Base-by-base conservation (phyloP, 1,140 invertebrate genomes). In the Ceratitis capitata region DNA sequence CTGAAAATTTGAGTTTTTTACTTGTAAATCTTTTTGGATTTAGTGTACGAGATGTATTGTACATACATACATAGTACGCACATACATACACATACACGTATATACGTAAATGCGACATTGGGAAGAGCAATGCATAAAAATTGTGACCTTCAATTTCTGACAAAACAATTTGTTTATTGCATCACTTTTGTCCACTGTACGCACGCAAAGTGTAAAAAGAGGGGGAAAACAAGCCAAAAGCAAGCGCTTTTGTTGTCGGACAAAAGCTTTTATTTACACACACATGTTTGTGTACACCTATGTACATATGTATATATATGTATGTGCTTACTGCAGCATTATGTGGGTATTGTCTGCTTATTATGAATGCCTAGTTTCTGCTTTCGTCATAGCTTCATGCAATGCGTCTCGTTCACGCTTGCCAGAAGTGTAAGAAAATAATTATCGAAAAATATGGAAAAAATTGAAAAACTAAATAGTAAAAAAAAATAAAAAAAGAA, bases 281-380 rank as follows among this genome's bases (percentile, higher is more conserved):
- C n/a, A n/a, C n/a, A n/a, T n/a, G 14, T 7, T 23, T 56, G 51
- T 23, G 23, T 9, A n/a, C 19, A 56, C n/a, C 23, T n/a, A n/a
- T 56, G 51, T 56, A 23, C n/a, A n/a, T n/a, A n/a, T n/a, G n/a
- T n/a, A n/a, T n/a, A n/a, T n/a, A n/a, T n/a, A n/a, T n/a, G n/a
- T n/a, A n/a, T n/a, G n/a, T n/a, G n/a, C n/a, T n/a, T n/a, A n/a
- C n/a, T n/a, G n/a, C n/a, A n/a, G n/a, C n/a, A n/a, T n/a, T n/a
- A n/a, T n/a, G n/a, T n/a, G n/a, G n/a, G 14, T 53, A 53, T 53
- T 12, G 51, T 7, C n/a, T 53, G 58, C 23, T 29, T 35, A 64
- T 64, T 64, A 64, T 64, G 61, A 64, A 64, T 64, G 61, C 61
- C 61, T 61, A 29, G 29, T 32, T 32, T 61, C 39, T 69, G 32